A percentile compares a stretch with the other conserved stretches of the same genome.
phyloP scores from a whole-genome alignment of 2,888 invertebrate species.

The Agelastica alni region DNA sequence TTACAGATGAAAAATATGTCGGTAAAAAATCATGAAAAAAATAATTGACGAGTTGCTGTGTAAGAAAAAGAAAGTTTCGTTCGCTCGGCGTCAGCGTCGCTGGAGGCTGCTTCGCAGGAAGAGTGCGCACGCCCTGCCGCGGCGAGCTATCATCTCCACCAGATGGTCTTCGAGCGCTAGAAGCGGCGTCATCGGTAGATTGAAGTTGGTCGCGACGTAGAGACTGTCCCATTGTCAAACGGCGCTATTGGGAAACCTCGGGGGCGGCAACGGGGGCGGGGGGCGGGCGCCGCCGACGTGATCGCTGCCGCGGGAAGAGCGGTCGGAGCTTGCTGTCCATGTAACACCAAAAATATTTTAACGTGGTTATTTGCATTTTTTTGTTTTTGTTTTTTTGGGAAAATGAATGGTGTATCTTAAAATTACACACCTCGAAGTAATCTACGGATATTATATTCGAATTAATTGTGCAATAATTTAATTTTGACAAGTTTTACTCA shows the following conservation, averaged over 20 bases:
- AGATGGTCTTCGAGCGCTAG: constrained; percentile 64
- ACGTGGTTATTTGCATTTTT: too few relatives aligned
- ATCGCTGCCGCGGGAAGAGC: constrained; percentile 79
- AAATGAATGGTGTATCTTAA: too few relatives aligned
- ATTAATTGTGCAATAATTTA: too few relatives aligned
- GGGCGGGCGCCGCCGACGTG: constrained; percentile 71
- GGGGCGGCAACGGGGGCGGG: constrained; percentile 81
- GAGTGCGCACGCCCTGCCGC: constrained; percentile 69
- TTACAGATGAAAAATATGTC: too few relatives aligned
- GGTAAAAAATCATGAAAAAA: too few relatives aligned
- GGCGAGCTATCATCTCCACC: constrained; percentile 62
- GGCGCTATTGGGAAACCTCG: constrained; percentile 76
- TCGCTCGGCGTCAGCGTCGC: constrained; percentile 47
- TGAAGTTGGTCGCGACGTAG: constrained; percentile 60
- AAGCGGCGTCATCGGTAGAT: constrained; percentile 55
- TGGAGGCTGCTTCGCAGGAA: constrained; percentile 71
- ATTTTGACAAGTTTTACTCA: too few relatives aligned
- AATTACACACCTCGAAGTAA: too few relatives aligned
- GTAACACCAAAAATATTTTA: too few relatives aligned
- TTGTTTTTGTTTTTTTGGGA: too few relatives aligned
- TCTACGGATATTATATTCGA: too few relatives aligned
- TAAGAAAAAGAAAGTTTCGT: too few relatives aligned
- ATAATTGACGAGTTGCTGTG: too few relatives aligned
- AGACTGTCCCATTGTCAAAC: constrained; percentile 81
- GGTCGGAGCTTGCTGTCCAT: constrained; percentile 78